Conservation (phyloP, 1,140 invertebrate species). For the Parasteatoda tepidariorum region DNA sequence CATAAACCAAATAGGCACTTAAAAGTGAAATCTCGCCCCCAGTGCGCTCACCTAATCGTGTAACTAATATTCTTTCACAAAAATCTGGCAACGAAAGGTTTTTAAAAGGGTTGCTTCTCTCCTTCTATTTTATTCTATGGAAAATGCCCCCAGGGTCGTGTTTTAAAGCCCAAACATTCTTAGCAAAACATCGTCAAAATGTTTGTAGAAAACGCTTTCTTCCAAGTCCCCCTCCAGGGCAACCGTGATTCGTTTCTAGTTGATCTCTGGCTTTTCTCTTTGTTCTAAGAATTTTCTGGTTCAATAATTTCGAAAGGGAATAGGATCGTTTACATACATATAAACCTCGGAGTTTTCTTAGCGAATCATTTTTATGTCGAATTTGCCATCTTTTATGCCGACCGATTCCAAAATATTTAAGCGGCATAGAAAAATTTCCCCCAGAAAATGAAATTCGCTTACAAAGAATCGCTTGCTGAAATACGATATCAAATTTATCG, state of each 20-base stretch:
- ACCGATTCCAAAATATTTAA: too few relatives aligned
- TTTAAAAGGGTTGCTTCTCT: conserved; percentile 37
- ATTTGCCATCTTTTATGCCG: too few relatives aligned
- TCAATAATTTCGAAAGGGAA: too few relatives aligned
- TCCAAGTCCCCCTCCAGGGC: not conserved
- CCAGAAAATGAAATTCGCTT: too few relatives aligned
- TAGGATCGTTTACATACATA: too few relatives aligned
- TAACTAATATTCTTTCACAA: conserved; percentile 40
- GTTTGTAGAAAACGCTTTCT: conserved; percentile 44
- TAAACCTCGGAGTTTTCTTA: too few relatives aligned
- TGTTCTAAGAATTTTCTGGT: too few relatives aligned
- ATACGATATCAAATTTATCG: too few relatives aligned
- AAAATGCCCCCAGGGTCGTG: conserved; percentile 39
- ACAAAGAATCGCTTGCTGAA: too few relatives aligned
- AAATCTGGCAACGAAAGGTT: conserved; percentile 19
- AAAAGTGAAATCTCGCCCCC: not conserved
- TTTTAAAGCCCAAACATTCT: conserved; percentile 50
- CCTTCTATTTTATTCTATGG: not conserved
- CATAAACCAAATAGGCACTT: conserved; percentile 31
- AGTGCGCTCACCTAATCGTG: conserved; percentile 38
- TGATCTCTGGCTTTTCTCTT: too few relatives aligned
- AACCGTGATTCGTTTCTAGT: not conserved
- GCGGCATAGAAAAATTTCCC: too few relatives aligned
- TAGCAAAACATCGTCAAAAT: conserved; percentile 54
- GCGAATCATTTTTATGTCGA: too few relatives aligned